Percentiles rank a stretch among this genome's conserved stretches.
Conservation (phyloP, 1,140 invertebrate species). For the Rhagoletis pomonella region DNA sequence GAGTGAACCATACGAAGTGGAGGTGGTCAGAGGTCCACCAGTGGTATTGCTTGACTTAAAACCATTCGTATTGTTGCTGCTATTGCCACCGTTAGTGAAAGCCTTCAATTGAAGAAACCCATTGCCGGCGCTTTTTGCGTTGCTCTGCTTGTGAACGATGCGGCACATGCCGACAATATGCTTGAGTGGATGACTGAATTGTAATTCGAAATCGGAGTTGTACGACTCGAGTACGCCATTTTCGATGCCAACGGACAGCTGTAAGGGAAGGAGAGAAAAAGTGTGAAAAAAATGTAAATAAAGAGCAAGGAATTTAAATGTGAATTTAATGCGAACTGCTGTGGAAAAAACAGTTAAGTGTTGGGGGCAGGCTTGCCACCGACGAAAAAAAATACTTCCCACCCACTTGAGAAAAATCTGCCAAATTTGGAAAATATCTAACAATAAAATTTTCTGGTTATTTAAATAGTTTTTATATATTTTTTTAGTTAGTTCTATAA, state of each 20-base stretch:
- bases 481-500: background rate
- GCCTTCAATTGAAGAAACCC: conserved; percentile 70
- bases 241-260: conserved; percentile 80
- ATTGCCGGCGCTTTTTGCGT: conserved; percentile 66
- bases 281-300: background rate
- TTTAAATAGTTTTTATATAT: too few species aligned
- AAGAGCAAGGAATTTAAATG: background rate
- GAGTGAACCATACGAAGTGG: conserved; percentile 70
- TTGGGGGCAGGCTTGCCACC: background rate
- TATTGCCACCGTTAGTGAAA: conserved; percentile 42
- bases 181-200: conserved; percentile 78
- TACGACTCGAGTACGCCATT: conserved; percentile 79
- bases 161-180: conserved; percentile 77
- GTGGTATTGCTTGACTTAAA: conserved; percentile 1
- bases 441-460: too few species aligned
- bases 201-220: conserved; percentile 79
- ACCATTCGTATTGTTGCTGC: conserved; percentile 56
- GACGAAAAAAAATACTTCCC: too few species aligned
- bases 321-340: background rate
- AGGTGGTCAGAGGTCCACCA: conserved; percentile 65
- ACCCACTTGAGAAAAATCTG: too few species aligned
- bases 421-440: too few species aligned
- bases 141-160: conserved; percentile 66
- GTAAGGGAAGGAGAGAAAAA: conserved; percentile 66
- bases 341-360: background rate